These are phyloP conservation scores for Pelecanus crispus DNA, from an alignment of 2,113 vertebrate species.

Conservation along the genomic window DNA sequence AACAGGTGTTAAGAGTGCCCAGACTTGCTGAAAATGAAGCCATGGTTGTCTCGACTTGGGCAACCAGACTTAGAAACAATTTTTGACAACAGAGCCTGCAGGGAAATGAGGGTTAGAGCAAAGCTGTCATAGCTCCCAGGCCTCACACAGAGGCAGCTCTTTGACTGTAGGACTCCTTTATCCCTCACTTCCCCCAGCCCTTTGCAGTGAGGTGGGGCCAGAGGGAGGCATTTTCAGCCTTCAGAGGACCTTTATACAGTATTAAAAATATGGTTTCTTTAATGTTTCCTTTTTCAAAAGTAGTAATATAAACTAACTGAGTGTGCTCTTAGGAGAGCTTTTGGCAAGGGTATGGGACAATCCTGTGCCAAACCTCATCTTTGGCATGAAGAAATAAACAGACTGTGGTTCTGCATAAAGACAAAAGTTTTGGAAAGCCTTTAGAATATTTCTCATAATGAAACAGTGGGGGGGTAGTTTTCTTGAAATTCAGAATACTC, in stretches of 20 bases:
- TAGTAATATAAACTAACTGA: constrained; percentile 65
- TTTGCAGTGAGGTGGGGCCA: not conserved
- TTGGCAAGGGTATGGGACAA: constrained; percentile 9
- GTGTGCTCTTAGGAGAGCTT: constrained; percentile 54
- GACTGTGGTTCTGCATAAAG: constrained; percentile 53
- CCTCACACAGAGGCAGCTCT: constrained; percentile 38
- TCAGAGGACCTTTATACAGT: constrained; percentile 53
- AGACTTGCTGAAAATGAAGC: constrained; percentile 28
- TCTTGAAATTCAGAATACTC: not conserved
- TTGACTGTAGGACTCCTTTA: not conserved
- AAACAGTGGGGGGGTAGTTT: not conserved
- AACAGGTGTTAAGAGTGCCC: constrained; percentile 12
- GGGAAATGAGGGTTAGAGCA: not conserved
- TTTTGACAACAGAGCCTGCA: not conserved
- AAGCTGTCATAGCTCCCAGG: constrained; percentile 2
- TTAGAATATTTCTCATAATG: constrained; percentile 64
- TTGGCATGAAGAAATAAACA: constrained; percentile 44
- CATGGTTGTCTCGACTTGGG: not conserved
- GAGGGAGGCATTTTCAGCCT: constrained; percentile 24
- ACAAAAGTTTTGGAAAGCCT: constrained; percentile 48
- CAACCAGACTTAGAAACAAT: constrained; percentile 4
- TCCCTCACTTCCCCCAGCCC: not conserved
- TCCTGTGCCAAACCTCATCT: constrained; percentile 39
- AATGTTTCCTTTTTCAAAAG: constrained; percentile 63
- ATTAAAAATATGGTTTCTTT: constrained; percentile 59